Base-by-base conservation (phyloP, 2,797 vertebrate genomes). In the Tapera naevia region DNA sequence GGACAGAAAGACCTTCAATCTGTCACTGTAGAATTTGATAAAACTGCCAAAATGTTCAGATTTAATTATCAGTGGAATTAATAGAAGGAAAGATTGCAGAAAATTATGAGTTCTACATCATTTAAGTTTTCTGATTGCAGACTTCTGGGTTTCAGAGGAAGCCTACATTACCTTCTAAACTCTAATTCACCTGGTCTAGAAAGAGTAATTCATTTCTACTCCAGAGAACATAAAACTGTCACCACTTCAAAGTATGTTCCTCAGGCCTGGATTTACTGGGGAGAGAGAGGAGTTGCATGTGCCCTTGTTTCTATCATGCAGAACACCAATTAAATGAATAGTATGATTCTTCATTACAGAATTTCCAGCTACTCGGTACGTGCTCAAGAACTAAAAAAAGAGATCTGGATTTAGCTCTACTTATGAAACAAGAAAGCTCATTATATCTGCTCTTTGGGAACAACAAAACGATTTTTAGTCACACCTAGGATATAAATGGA, bases 31-130 rank as follows among this genome's bases (percentile, higher is more conserved):
- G n/a, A 69, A 85, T 64, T 64, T 86, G 56, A 94, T 86, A 37
- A 84, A 94, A 83, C 82, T 88, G 88, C 37, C 81, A 80, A 43
- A 87, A 94, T 39, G 45, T 71, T 89, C 57, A 61, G 33, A 76
- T 87, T 88, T 93, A 93, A 95, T 94, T 87, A 95, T 51, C 45
- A 67, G 33, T 60, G 23, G 25, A 88, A 89, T 94, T 78, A 61
- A 92, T 0, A 82, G 41, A 82, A 95, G 72, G 70, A 93, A 93
- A 76, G 80, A 95, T 37, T 88, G 78, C 56, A 85, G 53, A 87
- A 94, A 96, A 92, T 81, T 85, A 72, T 1, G 5, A 57, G 71
- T 87, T 92, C 78, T 91, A 76, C 86, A 91, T 93, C 60, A 73
- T 92, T 91, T 89, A 91, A 80, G 51, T 73, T 91, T 93, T 91